These are phyloP conservation scores for Ormia ochracea DNA, from an alignment of 2,888 invertebrate genomes.

Conservation along the genomic window DNA sequence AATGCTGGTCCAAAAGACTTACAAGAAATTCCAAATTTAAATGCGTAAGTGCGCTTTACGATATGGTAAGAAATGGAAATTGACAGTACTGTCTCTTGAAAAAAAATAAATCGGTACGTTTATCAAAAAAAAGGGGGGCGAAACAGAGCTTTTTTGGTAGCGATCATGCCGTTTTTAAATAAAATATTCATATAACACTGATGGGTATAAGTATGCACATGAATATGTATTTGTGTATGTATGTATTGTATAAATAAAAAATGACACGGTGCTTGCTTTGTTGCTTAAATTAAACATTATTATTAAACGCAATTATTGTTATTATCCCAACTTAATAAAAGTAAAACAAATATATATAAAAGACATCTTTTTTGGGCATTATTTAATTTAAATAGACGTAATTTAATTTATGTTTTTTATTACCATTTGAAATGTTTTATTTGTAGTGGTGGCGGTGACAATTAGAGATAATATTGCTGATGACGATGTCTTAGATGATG, in stretches of 20 bases:
- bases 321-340: slow-evolving; percentile 36
- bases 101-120: background rate
- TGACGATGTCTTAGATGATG: slow-evolving; percentile 2
- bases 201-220: no score
- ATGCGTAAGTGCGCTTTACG: no score
- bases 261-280: slow-evolving; percentile 32
- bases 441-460: slow-evolving; percentile 14
- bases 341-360: background rate
- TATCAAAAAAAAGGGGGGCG: background rate
- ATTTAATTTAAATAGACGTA: slow-evolving; percentile 39
- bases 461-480: slow-evolving; percentile 7
- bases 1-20: no score
- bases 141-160: background rate
- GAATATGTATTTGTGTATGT: no score
- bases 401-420: slow-evolving; percentile 20
- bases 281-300: slow-evolving; percentile 45
- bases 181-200: no score
- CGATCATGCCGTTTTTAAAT: slow-evolving; percentile 23
- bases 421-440: slow-evolving; percentile 58
- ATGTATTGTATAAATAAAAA: slow-evolving; percentile 15
- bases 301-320: slow-evolving; percentile 34
- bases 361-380: slow-evolving; percentile 30
- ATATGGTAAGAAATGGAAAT: no score
- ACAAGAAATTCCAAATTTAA: no score
- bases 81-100: background rate